phyloP scores from a whole-genome alignment of 2,797 vertebrate species.

The Anomalospiza imberbis region DNA sequence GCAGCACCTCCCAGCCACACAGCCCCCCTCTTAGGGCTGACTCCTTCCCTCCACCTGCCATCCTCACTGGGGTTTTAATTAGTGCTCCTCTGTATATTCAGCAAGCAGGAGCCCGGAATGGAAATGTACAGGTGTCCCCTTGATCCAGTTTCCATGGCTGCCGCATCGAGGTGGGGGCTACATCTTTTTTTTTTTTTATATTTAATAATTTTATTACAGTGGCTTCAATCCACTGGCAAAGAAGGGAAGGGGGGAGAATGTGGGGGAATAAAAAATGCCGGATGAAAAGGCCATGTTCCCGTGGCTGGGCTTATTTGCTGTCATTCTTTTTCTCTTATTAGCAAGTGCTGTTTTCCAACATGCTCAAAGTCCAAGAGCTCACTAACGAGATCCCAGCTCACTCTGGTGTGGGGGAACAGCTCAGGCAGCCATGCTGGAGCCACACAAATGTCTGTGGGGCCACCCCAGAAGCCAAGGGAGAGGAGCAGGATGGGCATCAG shows the following conservation, averaged over 20 bases:
- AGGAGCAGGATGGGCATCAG: background rate
- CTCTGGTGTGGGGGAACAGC: rapidly evolving
- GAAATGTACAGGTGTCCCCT: slow-evolving; percentile 71
- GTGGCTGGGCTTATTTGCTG: background rate
- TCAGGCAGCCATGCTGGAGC: rapidly evolving
- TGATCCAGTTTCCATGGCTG: slow-evolving; percentile 64
- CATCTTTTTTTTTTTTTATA: background rate
- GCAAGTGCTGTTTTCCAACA: background rate
- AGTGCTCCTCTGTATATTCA: slow-evolving; percentile 32
- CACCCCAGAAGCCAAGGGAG: background rate
- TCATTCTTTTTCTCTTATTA: slow-evolving; percentile 46
- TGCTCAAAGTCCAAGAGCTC: background rate
- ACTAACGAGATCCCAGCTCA: background rate
- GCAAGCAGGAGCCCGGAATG: slow-evolving; percentile 28
- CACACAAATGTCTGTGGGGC: background rate
- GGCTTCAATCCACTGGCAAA: background rate
- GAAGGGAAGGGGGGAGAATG: background rate
- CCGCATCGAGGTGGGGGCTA: slow-evolving; percentile 50
- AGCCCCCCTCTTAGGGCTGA: background rate
- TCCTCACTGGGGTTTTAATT: slow-evolving; percentile 14
- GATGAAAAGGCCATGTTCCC: background rate
- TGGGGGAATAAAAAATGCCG: slow-evolving; percentile 22
- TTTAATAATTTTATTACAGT: slow-evolving; percentile 45
- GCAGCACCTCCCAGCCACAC: background rate
- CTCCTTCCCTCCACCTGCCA: background rate